Conservation (phyloP, 1,140 invertebrate genomes). For the Cotesia chilonis region DNA sequence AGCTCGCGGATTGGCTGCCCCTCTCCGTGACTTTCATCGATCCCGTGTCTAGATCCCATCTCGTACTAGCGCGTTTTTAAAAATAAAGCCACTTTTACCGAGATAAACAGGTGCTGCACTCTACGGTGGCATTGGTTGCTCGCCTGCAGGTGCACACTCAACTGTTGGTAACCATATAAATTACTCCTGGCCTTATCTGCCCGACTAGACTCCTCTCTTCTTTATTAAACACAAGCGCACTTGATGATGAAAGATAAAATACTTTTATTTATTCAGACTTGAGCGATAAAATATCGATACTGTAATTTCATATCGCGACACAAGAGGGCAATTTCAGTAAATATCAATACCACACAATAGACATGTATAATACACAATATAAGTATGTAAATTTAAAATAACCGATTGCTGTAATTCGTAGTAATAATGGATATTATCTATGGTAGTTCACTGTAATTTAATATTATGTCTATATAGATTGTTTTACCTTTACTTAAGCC, state of each 20-base stretch:
- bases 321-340: slow-evolving; percentile 30
- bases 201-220: not conserved
- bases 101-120: slow-evolving; percentile 41
- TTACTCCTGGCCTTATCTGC: not conserved
- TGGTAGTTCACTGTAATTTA: too few relatives aligned
- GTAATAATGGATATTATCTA: too few relatives aligned
- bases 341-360: not conserved
- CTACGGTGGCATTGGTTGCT: slow-evolving; percentile 20
- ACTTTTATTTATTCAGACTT: slow-evolving; percentile 37
- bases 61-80: not conserved
- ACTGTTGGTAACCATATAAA: slow-evolving; percentile 33
- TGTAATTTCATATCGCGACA: slow-evolving; percentile 21
- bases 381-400: too few relatives aligned
- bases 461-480: too few relatives aligned
- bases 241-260: slow-evolving; percentile 9
- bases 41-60: not conserved
- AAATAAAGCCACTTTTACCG: slow-evolving; percentile 11
- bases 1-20: not conserved
- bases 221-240: slow-evolving; percentile 4
- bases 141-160: slow-evolving; percentile 6
- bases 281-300: slow-evolving; percentile 22
- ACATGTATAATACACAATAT: not conserved
- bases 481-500: not conserved
- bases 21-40: not conserved
- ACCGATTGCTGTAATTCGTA: too few relatives aligned